These are phyloP conservation scores for Drosophila triauraria DNA, from an alignment of 1,140 invertebrate species.

Conservation along the genomic window DNA sequence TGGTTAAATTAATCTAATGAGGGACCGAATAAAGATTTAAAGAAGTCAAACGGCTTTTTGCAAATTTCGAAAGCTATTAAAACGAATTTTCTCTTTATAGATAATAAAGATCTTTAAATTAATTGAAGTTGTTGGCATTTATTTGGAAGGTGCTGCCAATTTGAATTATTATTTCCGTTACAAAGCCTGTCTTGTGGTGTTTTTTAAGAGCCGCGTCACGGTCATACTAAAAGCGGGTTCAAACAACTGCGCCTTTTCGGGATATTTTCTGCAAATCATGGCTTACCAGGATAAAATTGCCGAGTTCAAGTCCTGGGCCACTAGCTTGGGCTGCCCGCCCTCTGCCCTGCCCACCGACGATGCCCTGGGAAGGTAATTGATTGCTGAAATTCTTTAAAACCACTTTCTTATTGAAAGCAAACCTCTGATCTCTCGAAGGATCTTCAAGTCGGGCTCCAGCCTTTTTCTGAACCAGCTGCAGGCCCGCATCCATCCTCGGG, in stretches of 20 bases:
- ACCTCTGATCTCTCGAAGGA: slow-evolving; percentile 38
- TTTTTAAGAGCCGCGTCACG: neutral
- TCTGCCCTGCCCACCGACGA: slow-evolving; percentile 62
- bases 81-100: too few relatives aligned
- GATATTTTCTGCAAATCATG: slow-evolving; percentile 39
- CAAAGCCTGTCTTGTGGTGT: neutral
- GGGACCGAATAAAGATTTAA: neutral
- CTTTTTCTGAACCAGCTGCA: slow-evolving; percentile 64
- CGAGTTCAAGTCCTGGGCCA: slow-evolving; percentile 67
- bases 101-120: neutral
- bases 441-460: slow-evolving; percentile 73
- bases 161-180: slow-evolving; percentile 7
- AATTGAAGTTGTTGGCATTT: neutral
- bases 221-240: slow-evolving; percentile 7
- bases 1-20: neutral
- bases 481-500: slow-evolving; percentile 56
- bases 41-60: neutral
- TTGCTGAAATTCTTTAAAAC: neutral
- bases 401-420: slow-evolving; percentile 1
- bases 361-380: slow-evolving; percentile 68
- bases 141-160: too few relatives aligned
- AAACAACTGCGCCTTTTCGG: slow-evolving; percentile 21
- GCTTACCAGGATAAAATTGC: slow-evolving; percentile 58
- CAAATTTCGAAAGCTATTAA: neutral
- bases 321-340: slow-evolving; percentile 67